These are phyloP conservation scores for Hephaestus fuliginosus DNA, from an alignment of 2,797 vertebrate species.

Conservation along the genomic window DNA sequence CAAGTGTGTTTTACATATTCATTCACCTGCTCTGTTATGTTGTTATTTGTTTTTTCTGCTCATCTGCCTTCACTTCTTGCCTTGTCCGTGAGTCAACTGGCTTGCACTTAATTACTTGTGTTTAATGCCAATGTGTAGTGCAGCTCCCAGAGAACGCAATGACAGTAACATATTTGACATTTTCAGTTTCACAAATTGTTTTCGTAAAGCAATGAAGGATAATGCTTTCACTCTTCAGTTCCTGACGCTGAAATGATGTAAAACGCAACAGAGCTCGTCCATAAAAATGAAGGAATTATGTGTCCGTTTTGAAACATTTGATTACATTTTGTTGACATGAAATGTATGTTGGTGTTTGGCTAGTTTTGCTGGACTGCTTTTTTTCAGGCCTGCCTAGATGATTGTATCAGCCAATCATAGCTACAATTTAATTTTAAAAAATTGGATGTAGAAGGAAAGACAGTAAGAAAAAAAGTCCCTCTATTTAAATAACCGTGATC, in stretches of 20 bases:
- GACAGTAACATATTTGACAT: slow-evolving; percentile 32
- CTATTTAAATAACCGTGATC: slow-evolving; percentile 27
- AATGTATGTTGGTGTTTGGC: slow-evolving; percentile 65
- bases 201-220: slow-evolving; percentile 57
- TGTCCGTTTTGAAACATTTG: slow-evolving; percentile 50
- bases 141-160: slow-evolving; percentile 49
- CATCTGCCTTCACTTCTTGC: slow-evolving; percentile 78
- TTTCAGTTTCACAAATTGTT: slow-evolving; percentile 34
- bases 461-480: slow-evolving; percentile 40
- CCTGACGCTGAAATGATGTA: slow-evolving; percentile 26
- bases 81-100: slow-evolving; percentile 73
- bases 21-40: slow-evolving; percentile 63
- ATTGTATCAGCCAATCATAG: slow-evolving; percentile 73
- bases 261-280: slow-evolving; percentile 47
- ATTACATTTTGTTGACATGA: slow-evolving; percentile 61
- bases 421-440: slow-evolving; percentile 47
- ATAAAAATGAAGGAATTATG: slow-evolving; percentile 58
- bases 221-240: slow-evolving; percentile 45
- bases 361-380: slow-evolving; percentile 63
- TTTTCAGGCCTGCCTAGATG: slow-evolving; percentile 62
- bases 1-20: slow-evolving; percentile 68
- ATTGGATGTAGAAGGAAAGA: slow-evolving; percentile 33
- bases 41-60: slow-evolving; percentile 65
- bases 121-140: slow-evolving; percentile 49
- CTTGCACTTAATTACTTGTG: slow-evolving; percentile 63